Percentiles rank a stretch among this genome's conserved stretches.
phyloP scores from a whole-genome alignment of 2,888 invertebrate genomes.

The Serrognathus titanus region DNA sequence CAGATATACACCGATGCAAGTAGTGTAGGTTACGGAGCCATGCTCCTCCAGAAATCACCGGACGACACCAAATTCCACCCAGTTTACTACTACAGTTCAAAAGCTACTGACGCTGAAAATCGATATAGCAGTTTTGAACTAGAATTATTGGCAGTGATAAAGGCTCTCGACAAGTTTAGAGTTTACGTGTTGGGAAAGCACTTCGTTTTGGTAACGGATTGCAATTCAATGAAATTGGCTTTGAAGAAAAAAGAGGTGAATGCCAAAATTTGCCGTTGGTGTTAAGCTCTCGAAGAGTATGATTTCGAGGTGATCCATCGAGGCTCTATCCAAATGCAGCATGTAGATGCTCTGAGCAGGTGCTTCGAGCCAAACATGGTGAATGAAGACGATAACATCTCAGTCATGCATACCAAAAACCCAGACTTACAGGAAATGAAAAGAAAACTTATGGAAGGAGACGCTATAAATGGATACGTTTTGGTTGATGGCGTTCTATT shows the following conservation, averaged over 20 bases:
- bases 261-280: too few species aligned
- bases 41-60: constrained; percentile 27
- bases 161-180: constrained; percentile 37
- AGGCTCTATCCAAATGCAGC: too few species aligned
- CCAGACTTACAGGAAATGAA: too few species aligned
- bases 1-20: constrained; percentile 32
- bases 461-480: too few species aligned
- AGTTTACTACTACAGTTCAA: constrained; percentile 34
- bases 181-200: constrained; percentile 33
- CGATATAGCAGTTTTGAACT: constrained; percentile 39
- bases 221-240: constrained; percentile 34
- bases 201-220: constrained; percentile 39
- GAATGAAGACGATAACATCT: too few species aligned
- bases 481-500: too few species aligned
- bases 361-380: too few species aligned
- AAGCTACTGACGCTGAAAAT: constrained; percentile 32
- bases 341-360: too few species aligned
- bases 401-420: too few species aligned
- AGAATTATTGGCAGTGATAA: constrained; percentile 38
- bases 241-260: constrained; percentile 33
- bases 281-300: too few species aligned
- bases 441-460: too few species aligned
- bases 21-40: constrained; percentile 29
- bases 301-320: too few species aligned
- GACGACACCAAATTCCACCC: constrained; percentile 31